phyloP scores from a whole-genome alignment of 1,140 invertebrate genomes.

The Matsumurasca onukii region DNA sequence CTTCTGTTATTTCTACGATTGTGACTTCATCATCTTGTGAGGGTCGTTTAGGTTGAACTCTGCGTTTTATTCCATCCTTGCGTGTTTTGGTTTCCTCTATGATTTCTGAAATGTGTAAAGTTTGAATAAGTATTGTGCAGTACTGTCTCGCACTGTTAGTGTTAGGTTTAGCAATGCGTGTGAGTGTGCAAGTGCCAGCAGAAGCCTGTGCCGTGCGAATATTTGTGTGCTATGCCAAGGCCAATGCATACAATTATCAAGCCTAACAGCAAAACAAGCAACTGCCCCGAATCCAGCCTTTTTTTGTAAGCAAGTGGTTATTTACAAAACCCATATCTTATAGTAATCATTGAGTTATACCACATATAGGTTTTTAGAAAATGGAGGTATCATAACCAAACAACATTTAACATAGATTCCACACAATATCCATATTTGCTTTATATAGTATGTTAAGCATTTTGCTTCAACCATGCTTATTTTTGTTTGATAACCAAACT shows the following conservation, averaged over 20 bases:
- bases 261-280: too few relatives aligned
- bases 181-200: slow-evolving; percentile 23
- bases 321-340: too few relatives aligned
- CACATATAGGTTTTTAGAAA: too few relatives aligned
- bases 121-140: slow-evolving; percentile 5
- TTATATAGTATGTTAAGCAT: too few relatives aligned
- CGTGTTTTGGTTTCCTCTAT: slow-evolving; percentile 33
- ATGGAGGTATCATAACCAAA: too few relatives aligned
- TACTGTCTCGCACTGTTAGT: slow-evolving; percentile 13
- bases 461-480: too few relatives aligned
- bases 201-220: background rate
- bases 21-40: slow-evolving; percentile 35
- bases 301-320: too few relatives aligned
- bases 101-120: slow-evolving; percentile 23
- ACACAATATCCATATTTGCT: too few relatives aligned
- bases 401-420: too few relatives aligned
- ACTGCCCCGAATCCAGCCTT: too few relatives aligned
- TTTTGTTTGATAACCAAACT: too few relatives aligned
- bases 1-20: slow-evolving; percentile 41
- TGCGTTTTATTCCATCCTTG: slow-evolving; percentile 23
- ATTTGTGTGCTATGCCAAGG: background rate
- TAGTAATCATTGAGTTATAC: too few relatives aligned
- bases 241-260: background rate
- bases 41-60: background rate
- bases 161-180: slow-evolving; percentile 17